Evolutionary conservation across 2,888 invertebrate genomes (phyloP).

Genomic region (Zhuqinia jingwanae): DNA sequence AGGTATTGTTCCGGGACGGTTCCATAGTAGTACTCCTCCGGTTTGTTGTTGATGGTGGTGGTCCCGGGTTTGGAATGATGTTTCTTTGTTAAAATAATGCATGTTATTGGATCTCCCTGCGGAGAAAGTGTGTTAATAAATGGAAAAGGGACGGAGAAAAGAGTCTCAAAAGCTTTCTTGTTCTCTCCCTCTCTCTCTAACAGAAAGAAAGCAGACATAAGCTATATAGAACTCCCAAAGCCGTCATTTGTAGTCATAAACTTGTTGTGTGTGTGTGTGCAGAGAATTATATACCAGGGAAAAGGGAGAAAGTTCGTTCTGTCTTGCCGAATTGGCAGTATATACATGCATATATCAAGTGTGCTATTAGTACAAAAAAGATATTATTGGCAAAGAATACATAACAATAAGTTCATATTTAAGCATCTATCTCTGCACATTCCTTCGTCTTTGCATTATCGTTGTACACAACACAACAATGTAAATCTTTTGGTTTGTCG

Average conservation of each 20-base stretch:
- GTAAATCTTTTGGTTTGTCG: not conserved
- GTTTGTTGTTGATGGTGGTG: not conserved
- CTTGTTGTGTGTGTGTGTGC: slow-evolving; percentile 26
- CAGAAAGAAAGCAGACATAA: too few relatives aligned
- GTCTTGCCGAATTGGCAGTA: not conserved
- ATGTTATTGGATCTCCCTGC: slow-evolving; percentile 61
- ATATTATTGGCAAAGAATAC: slow-evolving; percentile 25
- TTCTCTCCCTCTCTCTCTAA: not conserved
- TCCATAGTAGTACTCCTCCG: not conserved
- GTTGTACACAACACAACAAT: not conserved
- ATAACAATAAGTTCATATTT: slow-evolving; percentile 10
- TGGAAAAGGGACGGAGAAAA: slow-evolving; percentile 44
- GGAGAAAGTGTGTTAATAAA: slow-evolving; percentile 66
- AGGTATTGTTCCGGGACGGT: slow-evolving; percentile 23
- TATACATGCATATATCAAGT: slow-evolving; percentile 2
- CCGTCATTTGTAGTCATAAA: slow-evolving; percentile 68
- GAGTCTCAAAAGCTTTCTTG: slow-evolving; percentile 16
- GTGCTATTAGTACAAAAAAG: slow-evolving; percentile 29
- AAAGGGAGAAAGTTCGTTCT: slow-evolving; percentile 10
- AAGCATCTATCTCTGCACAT: not conserved
- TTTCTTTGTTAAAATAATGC: slow-evolving; percentile 51
- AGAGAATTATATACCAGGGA: not conserved
- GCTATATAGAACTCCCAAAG: slow-evolving; percentile 53
- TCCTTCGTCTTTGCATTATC: not conserved
- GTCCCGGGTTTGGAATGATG: slow-evolving; percentile 13